A percentile compares a stretch with the other conserved stretches of the same genome.
These are phyloP conservation scores for Zapornia atra DNA, from an alignment of 2,113 vertebrate species.

Conservation along the genomic window DNA sequence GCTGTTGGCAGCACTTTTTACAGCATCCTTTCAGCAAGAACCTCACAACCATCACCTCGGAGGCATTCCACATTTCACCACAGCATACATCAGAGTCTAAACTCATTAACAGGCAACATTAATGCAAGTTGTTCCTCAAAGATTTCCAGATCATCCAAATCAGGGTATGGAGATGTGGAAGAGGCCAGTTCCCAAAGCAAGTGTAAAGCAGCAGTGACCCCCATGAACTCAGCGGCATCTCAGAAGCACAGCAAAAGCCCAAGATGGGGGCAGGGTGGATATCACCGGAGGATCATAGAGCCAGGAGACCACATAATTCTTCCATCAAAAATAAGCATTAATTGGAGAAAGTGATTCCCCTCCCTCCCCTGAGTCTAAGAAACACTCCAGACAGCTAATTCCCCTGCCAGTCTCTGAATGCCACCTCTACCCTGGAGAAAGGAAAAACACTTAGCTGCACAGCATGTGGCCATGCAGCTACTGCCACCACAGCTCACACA, in stretches of 20 bases:
- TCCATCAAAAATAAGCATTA: not conserved
- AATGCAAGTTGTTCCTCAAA: not conserved
- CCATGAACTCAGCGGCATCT: not conserved
- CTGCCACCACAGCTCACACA: not conserved
- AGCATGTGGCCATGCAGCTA: not conserved
- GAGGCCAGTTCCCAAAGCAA: not conserved
- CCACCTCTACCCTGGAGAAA: not conserved
- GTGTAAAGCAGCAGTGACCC: not conserved
- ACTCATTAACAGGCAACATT: rapidly evolving
- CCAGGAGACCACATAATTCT: not conserved
- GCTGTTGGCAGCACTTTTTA: not conserved
- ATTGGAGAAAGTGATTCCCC: not conserved
- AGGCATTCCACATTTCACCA: not conserved
- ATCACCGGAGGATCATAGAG: not conserved
- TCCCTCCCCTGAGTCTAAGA: not conserved
- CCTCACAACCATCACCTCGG: not conserved
- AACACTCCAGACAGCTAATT: not conserved
- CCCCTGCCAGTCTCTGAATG: not conserved
- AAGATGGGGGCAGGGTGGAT: not conserved
- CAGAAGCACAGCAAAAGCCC: not conserved
- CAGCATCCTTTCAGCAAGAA: not conserved
- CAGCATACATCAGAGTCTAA: too few species aligned
- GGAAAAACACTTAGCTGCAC: not conserved
- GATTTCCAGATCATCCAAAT: not conserved
- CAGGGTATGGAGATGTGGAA: not conserved